Conservation (phyloP, 2,113 vertebrate species). For the Montifringilla adamsi region DNA sequence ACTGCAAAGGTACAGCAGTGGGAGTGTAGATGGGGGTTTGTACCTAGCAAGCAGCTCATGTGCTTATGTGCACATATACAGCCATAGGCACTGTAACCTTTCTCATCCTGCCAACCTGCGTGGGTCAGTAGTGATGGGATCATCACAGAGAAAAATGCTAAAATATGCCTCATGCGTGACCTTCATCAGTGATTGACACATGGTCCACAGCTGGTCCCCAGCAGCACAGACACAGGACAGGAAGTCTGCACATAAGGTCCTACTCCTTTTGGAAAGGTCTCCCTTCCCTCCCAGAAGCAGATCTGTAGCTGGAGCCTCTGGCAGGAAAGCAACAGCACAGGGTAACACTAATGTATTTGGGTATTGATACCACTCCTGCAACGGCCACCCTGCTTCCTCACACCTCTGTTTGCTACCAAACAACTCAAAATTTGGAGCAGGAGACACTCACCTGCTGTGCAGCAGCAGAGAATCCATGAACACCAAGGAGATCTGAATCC, state of each 20-base stretch:
- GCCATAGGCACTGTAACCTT: neutral
- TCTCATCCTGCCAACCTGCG: neutral
- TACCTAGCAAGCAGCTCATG: neutral
- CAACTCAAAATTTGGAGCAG: accelerated
- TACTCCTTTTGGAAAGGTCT: neutral
- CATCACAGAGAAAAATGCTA: neutral
- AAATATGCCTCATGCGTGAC: neutral
- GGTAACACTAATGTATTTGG: accelerated
- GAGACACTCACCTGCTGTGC: neutral
- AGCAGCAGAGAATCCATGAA: neutral
- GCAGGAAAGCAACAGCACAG: neutral
- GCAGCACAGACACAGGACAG: neutral
- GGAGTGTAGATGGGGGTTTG: neutral
- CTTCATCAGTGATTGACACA: accelerated
- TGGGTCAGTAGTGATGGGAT: neutral
- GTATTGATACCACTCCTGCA: neutral
- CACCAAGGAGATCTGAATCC: neutral
- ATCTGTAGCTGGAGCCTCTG: neutral
- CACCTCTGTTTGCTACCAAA: neutral
- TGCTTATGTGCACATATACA: accelerated
- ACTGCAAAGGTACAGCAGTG: neutral
- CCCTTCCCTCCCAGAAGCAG: neutral
- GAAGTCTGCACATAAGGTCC: neutral
- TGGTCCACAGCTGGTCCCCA: neutral
- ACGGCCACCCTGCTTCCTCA: neutral